Evolutionary conservation across 2,888 invertebrate genomes (phyloP).

Genomic region (Ferdinandea cuprea): DNA sequence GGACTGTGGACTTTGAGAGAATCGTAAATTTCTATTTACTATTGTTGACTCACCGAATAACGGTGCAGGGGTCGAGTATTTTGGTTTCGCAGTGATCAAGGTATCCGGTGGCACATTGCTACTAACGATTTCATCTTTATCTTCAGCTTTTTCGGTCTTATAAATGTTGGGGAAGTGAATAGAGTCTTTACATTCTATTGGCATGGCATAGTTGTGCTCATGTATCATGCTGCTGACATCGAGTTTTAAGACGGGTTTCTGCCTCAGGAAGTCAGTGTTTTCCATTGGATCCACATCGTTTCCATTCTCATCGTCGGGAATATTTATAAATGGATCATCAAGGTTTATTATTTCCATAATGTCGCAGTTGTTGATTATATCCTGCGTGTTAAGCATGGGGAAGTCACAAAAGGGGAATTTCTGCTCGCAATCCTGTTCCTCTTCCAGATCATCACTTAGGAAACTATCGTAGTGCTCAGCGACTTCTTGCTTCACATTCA

Average conservation of each 20-base stretch:
- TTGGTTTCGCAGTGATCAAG: conserved; percentile 55
- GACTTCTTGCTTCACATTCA: conserved; percentile 82
- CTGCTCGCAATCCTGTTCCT: conserved; percentile 79
- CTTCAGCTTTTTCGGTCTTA: conserved; percentile 80
- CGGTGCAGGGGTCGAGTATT: conserved; percentile 5
- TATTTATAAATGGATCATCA: conserved; percentile 82
- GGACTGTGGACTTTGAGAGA: conserved; percentile 60
- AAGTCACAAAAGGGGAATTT: conserved; percentile 81
- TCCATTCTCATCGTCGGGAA: conserved; percentile 80
- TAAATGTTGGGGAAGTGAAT: conserved; percentile 78
- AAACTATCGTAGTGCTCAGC: conserved; percentile 80
- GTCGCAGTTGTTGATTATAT: conserved; percentile 82
- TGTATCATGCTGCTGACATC: conserved; percentile 76
- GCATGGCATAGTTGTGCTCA: conserved; percentile 81
- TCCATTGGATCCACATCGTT: conserved; percentile 54
- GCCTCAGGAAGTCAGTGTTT: conserved; percentile 20
- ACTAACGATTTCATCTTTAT: conserved; percentile 69
- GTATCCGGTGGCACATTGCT: conserved; percentile 40
- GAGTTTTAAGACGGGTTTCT: conserved; percentile 11
- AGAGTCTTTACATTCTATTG: conserved; percentile 79
- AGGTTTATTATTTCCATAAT: conserved; percentile 83
- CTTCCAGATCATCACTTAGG: conserved; percentile 78
- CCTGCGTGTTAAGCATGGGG: conserved; percentile 80
- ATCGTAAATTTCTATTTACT: conserved; percentile 27
- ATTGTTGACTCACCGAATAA: conserved; percentile 38